Conservation (phyloP, 1,140 invertebrate genomes). For the Dendroctonus ponderosae region DNA sequence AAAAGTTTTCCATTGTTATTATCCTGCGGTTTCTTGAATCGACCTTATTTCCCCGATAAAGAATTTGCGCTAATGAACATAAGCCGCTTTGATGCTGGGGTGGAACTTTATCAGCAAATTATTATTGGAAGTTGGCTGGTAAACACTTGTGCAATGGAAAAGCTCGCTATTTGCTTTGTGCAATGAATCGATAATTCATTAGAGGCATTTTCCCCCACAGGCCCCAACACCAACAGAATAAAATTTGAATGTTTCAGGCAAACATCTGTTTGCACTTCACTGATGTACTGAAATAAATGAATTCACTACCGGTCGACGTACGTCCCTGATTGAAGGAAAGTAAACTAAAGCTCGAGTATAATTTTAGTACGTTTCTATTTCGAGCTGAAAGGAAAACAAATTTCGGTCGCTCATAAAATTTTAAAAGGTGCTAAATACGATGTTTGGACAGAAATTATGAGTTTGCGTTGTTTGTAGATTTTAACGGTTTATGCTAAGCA, state of each 20-base stretch:
- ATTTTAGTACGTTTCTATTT: constrained; percentile 26
- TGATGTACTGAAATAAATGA: too few species aligned
- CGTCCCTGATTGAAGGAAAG: constrained; percentile 11
- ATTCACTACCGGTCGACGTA: neutral
- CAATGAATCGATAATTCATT: too few species aligned
- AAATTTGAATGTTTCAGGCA: too few species aligned
- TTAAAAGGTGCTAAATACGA: constrained; percentile 24
- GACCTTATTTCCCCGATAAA: constrained; percentile 6
- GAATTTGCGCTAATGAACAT: constrained; percentile 6
- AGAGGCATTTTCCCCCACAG: too few species aligned
- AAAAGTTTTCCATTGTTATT: constrained; percentile 3
- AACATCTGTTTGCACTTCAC: too few species aligned
- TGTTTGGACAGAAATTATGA: constrained; percentile 24
- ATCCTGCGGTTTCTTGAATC: constrained; percentile 2
- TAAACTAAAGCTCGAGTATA: constrained; percentile 19
- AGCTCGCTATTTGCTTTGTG: too few species aligned
- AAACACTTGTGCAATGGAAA: too few species aligned
- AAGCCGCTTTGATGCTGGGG: neutral
- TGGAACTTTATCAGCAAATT: too few species aligned
- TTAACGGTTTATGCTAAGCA: neutral
- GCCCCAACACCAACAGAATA: too few species aligned
- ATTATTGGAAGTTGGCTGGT: too few species aligned
- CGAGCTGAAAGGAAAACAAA: constrained; percentile 22
- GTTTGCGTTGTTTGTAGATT: constrained; percentile 13
- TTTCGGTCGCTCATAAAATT: constrained; percentile 23